Conservation (phyloP, 1,140 invertebrate genomes). For the Aphaenogaster floridana region DNA sequence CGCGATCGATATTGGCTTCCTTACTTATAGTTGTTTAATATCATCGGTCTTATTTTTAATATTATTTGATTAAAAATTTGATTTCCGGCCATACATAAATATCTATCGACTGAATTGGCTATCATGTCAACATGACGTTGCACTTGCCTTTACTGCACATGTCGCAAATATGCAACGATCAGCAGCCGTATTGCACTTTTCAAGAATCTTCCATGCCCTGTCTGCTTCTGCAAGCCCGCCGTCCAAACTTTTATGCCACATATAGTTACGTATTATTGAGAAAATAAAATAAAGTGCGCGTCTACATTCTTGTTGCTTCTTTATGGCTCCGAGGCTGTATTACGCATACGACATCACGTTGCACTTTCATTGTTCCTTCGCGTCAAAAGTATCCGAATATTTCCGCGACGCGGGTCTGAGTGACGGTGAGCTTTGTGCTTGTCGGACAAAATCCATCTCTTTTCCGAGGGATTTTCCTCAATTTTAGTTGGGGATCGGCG, state of each 20-base stretch:
- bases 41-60: no score
- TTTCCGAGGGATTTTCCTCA: constrained; percentile 42
- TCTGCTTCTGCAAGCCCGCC: neutral
- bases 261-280: constrained; percentile 50
- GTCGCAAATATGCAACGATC: constrained; percentile 3
- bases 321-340: constrained; percentile 11
- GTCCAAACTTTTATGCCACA: constrained; percentile 12
- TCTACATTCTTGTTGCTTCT: neutral
- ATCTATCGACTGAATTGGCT: neutral
- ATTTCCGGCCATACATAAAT: neutral
- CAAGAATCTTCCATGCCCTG: neutral
- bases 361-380: constrained; percentile 46
- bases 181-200: constrained; percentile 33
- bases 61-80: neutral
- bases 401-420: constrained; percentile 23
- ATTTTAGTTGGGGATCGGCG: constrained; percentile 57
- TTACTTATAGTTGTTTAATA: no score
- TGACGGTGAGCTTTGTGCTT: constrained; percentile 52
- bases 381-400: constrained; percentile 61
- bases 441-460: constrained; percentile 45
- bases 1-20: no score
- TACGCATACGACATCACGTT: constrained; percentile 35
- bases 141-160: neutral
- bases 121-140: neutral
- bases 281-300: constrained; percentile 52